Evolutionary conservation across 2,888 invertebrate species (phyloP), one percentile per base, ranked within the genome.

Genomic region (Mylabris sibirica): DNA sequence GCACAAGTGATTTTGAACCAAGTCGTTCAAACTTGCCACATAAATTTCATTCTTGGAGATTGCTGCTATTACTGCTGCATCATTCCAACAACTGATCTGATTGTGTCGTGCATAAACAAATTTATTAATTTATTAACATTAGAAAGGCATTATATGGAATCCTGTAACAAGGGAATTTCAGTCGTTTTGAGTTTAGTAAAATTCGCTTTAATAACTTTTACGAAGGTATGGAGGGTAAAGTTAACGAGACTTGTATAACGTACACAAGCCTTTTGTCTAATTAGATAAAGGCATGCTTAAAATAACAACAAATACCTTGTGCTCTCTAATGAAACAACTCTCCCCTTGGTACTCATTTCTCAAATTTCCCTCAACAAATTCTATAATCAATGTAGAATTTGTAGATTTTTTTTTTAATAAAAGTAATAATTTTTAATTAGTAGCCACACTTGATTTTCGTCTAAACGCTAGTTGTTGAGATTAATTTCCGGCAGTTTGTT

Each of bases 271-370:
- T 82, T 84, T 85, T 85, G 84, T 85, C 84, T 85, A 84, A 85
- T 85, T 84, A 85, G 84, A 85, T 85, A 85, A 84, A 85, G 84
- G 84, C 84, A 82, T 82, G 84, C 84, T 85, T 84, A 84, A 85
- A 85, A 85, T 84, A 85, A 85, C 84, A 85, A 84, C 84, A 84
- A 83, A 84, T 84, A 84, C 82, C 83, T 81, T 81, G 82, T 22
- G 8, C 2, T 20, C 83, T 80, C 84, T 84, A 84, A 85, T 85
- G 84, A 85, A 84, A 84, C 81, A 79, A 76, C 81, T 78, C 77
- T 77, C 75, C 73, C 67, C 65, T 68, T 70, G 60, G 60, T 66
- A 57, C 64, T 64, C 68, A 66, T 63, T 61, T 60, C 63, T 64
- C 66, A 59, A 59, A 61, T 59, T 59, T 41, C 65, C 44, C 59